Percentiles rank a stretch among this genome's conserved stretches.
Conservation (phyloP, 2,888 invertebrate species). For the Neoscelio sp. region DNA sequence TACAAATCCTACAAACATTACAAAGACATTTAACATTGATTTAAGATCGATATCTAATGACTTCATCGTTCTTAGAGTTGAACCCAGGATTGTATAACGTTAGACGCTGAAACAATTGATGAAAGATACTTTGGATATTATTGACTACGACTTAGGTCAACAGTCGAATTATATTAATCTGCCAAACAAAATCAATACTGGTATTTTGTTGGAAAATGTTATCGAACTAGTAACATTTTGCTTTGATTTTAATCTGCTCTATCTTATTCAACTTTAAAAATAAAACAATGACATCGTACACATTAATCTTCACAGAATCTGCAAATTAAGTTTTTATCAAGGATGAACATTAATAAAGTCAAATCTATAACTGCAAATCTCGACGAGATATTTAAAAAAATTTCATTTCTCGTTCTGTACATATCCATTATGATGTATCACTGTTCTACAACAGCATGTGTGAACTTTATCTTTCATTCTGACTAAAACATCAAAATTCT, state of each 20-base stretch:
- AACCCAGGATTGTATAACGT: too few relatives aligned
- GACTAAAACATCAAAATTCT: slow-evolving; percentile 30
- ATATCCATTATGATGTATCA: slow-evolving; percentile 23
- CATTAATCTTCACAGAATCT: slow-evolving; percentile 17
- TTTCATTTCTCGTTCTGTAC: too few relatives aligned
- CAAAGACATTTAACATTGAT: slow-evolving; percentile 5
- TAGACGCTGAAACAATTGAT: background rate
- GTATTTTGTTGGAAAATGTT: too few relatives aligned
- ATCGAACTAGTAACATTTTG: slow-evolving; percentile 25
- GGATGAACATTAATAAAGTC: slow-evolving; percentile 25
- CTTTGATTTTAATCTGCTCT: slow-evolving; percentile 5
- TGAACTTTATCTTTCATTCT: slow-evolving; percentile 17
- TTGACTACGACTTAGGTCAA: slow-evolving; percentile 2
- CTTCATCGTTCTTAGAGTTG: slow-evolving; percentile 9
- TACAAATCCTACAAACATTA: slow-evolving; percentile 13
- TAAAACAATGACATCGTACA: slow-evolving; percentile 27
- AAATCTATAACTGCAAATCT: too few relatives aligned
- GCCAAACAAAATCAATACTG: slow-evolving; percentile 19
- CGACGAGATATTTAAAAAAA: too few relatives aligned
- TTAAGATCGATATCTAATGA: slow-evolving; percentile 24
- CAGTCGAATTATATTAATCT: slow-evolving; percentile 4
- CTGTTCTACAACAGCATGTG: slow-evolving; percentile 18
- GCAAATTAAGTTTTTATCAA: background rate
- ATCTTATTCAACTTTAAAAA: slow-evolving; percentile 42
- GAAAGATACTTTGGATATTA: background rate